Conservation (phyloP, 1,140 invertebrate genomes). For the Dysdera silvatica region DNA sequence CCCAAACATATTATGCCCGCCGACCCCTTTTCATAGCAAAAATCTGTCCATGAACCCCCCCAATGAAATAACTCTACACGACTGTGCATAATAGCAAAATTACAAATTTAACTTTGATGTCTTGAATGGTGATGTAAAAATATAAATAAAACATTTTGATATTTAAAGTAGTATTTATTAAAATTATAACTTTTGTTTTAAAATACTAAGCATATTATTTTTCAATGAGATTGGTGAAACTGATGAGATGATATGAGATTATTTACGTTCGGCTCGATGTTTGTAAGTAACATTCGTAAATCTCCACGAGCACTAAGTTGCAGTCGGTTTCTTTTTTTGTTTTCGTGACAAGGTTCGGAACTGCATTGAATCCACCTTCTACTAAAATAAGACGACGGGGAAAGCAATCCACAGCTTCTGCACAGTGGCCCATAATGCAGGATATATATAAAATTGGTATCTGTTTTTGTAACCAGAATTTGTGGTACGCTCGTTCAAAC, state of each 20-base stretch:
- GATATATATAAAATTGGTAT: neutral
- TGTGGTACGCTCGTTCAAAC: neutral
- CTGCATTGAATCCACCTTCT: neutral
- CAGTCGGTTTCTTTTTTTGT: neutral
- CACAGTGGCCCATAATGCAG: neutral
- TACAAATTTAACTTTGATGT: neutral
- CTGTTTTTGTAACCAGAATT: neutral
- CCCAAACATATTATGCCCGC: too few relatives aligned
- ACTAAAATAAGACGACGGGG: neutral
- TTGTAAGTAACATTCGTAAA: neutral
- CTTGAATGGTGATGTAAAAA: neutral
- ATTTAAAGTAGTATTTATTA: neutral
- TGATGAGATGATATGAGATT: neutral
- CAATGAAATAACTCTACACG: neutral
- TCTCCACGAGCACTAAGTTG: neutral
- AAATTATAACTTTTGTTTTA: neutral
- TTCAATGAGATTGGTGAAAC: neutral
- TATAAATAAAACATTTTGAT: neutral
- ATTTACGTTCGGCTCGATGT: neutral
- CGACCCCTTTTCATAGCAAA: too few relatives aligned
- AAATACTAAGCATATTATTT: neutral
- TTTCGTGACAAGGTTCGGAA: neutral
- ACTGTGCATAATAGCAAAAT: neutral
- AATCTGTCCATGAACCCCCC: too few relatives aligned
- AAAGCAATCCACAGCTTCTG: neutral